A percentile compares a stretch with the other conserved stretches of the same genome.
Evolutionary conservation across 2,797 vertebrate genomes (phyloP).

Genomic region (Steatocranus sp.): DNA sequence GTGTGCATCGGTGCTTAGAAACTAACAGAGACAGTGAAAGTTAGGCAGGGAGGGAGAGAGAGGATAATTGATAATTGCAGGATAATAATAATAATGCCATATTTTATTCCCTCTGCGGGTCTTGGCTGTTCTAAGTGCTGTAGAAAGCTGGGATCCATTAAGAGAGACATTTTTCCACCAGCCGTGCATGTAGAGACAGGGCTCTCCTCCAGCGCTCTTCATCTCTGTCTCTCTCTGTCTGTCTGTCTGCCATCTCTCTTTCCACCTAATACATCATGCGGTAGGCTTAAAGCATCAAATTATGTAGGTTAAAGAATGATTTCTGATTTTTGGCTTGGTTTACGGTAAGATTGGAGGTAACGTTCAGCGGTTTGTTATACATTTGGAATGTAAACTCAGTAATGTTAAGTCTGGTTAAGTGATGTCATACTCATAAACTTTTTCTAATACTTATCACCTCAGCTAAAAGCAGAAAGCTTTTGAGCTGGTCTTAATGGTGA

Average conservation of each 20-base stretch:
- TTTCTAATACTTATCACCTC: background rate
- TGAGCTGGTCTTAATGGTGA: background rate
- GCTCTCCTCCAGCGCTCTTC: constrained; percentile 55
- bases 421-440: background rate
- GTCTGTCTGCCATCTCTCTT: constrained; percentile 24
- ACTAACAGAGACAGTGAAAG: background rate
- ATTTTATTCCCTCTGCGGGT: constrained; percentile 63
- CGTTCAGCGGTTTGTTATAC: background rate
- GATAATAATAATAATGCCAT: constrained; percentile 59
- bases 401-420: background rate
- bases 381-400: background rate
- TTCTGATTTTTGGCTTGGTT: background rate
- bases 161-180: constrained; percentile 71
- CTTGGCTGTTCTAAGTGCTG: constrained; percentile 48
- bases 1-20: background rate
- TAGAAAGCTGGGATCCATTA: constrained; percentile 73
- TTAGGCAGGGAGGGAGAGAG: background rate
- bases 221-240: constrained; percentile 40
- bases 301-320: background rate
- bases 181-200: constrained; percentile 65
- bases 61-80: constrained; percentile 62
- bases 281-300: background rate
- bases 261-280: constrained; percentile 23
- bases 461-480: background rate
- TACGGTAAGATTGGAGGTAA: background rate